Evolutionary conservation across 2,113 vertebrate species (phyloP).

Genomic region (Danio rerio): DNA sequence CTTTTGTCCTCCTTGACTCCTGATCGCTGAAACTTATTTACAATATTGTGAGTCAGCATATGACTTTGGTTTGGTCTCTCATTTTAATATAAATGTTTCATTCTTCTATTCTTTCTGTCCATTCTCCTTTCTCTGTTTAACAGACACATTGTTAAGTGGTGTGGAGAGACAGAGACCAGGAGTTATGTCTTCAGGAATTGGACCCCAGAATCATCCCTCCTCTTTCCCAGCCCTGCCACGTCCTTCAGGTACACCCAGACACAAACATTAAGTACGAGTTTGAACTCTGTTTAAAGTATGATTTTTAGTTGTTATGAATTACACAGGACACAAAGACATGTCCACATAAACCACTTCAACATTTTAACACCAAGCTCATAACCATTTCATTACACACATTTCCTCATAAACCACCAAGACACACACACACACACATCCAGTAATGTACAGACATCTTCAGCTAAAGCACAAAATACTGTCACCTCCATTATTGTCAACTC

Average conservation of each 20-base stretch:
- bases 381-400: too few relatives aligned
- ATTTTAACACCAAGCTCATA: too few relatives aligned
- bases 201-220: constrained; percentile 68
- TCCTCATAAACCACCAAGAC: too few relatives aligned
- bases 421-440: too few relatives aligned
- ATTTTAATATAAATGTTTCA: constrained; percentile 46
- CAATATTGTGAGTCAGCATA: background rate
- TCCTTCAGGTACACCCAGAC: constrained; percentile 73
- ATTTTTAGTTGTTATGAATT: too few relatives aligned
- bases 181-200: constrained; percentile 72
- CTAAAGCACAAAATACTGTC: too few relatives aligned
- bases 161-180: constrained; percentile 77
- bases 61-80: background rate
- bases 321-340: too few relatives aligned
- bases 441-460: too few relatives aligned
- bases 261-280: too few relatives aligned
- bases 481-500: too few relatives aligned
- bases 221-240: constrained; percentile 80
- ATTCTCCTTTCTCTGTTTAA: constrained; percentile 27
- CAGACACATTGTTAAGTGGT: constrained; percentile 75
- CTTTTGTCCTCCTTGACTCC: background rate
- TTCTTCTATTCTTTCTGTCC: background rate
- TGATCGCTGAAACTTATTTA: background rate
- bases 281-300: too few relatives aligned
- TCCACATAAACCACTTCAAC: too few relatives aligned